These are phyloP conservation scores for Orchesella flavescens DNA, from an alignment of 2,888 invertebrate species.

Conservation along the genomic window DNA sequence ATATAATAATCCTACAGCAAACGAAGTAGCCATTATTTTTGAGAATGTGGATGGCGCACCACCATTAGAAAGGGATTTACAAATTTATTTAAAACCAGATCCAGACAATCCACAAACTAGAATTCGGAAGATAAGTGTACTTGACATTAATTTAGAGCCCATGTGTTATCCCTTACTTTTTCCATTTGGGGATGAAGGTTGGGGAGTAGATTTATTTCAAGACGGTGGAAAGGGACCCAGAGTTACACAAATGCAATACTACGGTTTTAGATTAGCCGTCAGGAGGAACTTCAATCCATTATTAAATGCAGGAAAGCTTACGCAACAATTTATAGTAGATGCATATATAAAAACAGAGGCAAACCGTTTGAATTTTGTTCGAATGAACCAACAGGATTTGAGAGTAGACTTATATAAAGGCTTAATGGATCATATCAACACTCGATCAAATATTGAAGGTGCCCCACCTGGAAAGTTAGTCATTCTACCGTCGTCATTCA, in stretches of 20 bases:
- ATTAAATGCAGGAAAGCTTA: conserved; percentile 68
- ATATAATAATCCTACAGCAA: neutral
- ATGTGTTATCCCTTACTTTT: neutral
- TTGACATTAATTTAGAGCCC: neutral
- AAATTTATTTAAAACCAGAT: neutral
- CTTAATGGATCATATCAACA: conserved; percentile 52
- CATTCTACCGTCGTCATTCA: neutral
- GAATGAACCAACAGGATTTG: conserved; percentile 71
- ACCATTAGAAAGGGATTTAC: neutral
- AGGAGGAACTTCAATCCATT: conserved; percentile 71
- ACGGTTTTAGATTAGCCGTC: no score
- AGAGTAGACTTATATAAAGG: conserved; percentile 72
- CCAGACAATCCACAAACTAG: conserved; percentile 22
- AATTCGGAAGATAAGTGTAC: neutral
- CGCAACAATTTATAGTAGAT: conserved; percentile 73
- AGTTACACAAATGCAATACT: no score
- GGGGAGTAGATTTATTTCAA: neutral
- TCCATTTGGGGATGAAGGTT: neutral
- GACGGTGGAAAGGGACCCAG: neutral
- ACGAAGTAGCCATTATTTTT: neutral
- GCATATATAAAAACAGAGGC: conserved; percentile 72
- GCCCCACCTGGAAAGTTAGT: neutral
- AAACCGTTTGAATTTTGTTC: conserved; percentile 69
- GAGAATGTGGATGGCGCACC: neutral
- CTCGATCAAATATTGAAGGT: neutral